Conservation (phyloP, 2,888 invertebrate species). For the Protodeltote pygarga region DNA sequence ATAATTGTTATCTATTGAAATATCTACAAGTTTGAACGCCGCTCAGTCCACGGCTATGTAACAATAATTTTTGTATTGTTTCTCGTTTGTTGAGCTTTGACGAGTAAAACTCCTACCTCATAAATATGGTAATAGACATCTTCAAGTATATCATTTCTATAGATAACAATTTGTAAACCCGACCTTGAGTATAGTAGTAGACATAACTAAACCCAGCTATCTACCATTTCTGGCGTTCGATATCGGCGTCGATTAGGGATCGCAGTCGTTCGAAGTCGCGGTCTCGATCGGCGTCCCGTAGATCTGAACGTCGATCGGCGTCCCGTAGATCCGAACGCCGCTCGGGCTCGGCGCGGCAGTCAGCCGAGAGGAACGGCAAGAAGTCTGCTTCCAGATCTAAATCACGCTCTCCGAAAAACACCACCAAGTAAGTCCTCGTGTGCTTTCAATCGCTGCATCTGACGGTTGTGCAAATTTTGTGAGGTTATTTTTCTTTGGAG, state of each 20-base stretch:
- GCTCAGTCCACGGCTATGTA: too few relatives aligned
- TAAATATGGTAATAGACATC: not conserved
- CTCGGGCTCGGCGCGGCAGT: constrained; percentile 53
- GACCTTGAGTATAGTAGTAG: constrained; percentile 24
- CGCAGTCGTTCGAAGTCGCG: constrained; percentile 76
- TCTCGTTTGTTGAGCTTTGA: too few relatives aligned
- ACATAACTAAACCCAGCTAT: constrained; percentile 49
- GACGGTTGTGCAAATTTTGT: constrained; percentile 58
- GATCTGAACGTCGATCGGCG: constrained; percentile 54
- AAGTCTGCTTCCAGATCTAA: constrained; percentile 71
- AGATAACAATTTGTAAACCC: constrained; percentile 11
- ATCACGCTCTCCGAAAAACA: constrained; percentile 81
- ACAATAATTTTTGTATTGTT: too few relatives aligned
- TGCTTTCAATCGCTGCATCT: constrained; percentile 67
- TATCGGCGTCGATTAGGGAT: constrained; percentile 66
- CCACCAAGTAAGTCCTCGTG: constrained; percentile 73
- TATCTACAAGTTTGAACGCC: not conserved
- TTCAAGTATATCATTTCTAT: constrained; percentile 10
- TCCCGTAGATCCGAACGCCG: constrained; percentile 48
- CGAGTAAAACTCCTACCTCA: too few relatives aligned
- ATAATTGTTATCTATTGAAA: constrained; percentile 17
- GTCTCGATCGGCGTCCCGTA: constrained; percentile 51
- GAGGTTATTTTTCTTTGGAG: constrained; percentile 55
- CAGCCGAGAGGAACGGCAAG: constrained; percentile 62
- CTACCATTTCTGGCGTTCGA: constrained; percentile 50